A percentile compares a stretch with the other conserved stretches of the same genome.
These are phyloP conservation scores for Gila robusta DNA, from an alignment of 2,797 vertebrate genomes.

Conservation along the genomic window DNA sequence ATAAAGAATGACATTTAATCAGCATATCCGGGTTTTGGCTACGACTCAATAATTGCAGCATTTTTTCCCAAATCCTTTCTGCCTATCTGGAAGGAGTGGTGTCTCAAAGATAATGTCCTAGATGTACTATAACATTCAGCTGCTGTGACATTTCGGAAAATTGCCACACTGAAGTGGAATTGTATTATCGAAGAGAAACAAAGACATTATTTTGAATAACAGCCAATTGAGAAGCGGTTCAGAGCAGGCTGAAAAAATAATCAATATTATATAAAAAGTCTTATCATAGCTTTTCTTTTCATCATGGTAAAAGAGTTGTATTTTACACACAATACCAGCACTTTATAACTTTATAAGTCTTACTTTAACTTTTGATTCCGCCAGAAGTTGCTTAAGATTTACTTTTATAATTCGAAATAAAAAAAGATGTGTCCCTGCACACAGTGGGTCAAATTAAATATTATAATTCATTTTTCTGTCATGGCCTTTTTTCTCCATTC, in stretches of 20 bases:
- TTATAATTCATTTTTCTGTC: background rate
- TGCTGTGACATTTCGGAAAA: slow-evolving; percentile 52
- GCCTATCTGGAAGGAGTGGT: background rate
- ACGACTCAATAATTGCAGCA: slow-evolving; percentile 29
- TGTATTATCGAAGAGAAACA: slow-evolving; percentile 5
- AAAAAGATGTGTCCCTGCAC: background rate
- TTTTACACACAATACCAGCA: background rate
- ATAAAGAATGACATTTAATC: slow-evolving; percentile 53
- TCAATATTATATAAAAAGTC: background rate
- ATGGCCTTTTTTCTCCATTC: background rate
- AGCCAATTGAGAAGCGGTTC: background rate
- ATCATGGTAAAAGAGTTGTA: background rate
- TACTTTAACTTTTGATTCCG: background rate
- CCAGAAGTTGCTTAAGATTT: background rate
- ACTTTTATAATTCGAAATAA: background rate
- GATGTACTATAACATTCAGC: background rate
- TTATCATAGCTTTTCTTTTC: background rate
- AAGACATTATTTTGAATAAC: background rate
- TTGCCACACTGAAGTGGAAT: background rate
- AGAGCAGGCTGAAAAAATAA: background rate
- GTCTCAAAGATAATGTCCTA: background rate
- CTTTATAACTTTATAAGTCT: background rate
- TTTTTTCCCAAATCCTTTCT: background rate
- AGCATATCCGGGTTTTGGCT: background rate
- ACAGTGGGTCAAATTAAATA: background rate